Percentiles rank a stretch among this genome's conserved stretches.
Evolutionary conservation across 2,113 vertebrate genomes (phyloP).

Genomic region (Talpa occidentalis): DNA sequence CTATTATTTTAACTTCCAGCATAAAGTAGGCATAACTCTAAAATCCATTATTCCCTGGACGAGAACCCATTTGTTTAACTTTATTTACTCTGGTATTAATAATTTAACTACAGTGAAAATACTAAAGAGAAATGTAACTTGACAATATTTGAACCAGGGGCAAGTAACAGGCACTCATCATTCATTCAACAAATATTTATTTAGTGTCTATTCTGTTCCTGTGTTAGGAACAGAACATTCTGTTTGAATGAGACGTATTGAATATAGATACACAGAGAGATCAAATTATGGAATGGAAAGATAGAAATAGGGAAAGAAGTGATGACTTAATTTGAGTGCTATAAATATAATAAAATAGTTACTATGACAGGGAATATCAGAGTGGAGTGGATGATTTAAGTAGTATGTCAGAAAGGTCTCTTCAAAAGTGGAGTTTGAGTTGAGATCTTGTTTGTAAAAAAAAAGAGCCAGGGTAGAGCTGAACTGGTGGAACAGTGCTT

Average conservation of each 20-base stretch:
- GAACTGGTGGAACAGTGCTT: background rate
- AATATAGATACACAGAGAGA: background rate
- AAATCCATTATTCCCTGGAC: background rate
- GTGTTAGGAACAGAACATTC: too few relatives aligned
- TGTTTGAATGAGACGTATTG: background rate
- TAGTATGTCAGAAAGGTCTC: background rate
- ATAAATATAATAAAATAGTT: background rate
- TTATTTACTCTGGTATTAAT: background rate
- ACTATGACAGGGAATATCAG: background rate
- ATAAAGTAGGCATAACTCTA: background rate
- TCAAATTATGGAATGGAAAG: background rate
- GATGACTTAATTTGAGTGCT: background rate
- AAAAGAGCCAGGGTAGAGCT: background rate
- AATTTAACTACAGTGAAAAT: background rate
- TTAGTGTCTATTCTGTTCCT: background rate
- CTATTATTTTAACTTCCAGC: background rate
- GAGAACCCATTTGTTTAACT: background rate
- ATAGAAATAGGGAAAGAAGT: background rate
- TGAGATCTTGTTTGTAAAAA: background rate
- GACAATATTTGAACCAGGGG: background rate
- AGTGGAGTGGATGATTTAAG: background rate
- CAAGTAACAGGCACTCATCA: too few relatives aligned
- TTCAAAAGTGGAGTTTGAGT: background rate
- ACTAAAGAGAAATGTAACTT: background rate
- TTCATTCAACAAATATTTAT: background rate